Percentiles rank a stretch among this genome's conserved stretches.
These are phyloP conservation scores for Ceratitis capitata DNA, from an alignment of 1,140 invertebrate species.

Conservation along the genomic window DNA sequence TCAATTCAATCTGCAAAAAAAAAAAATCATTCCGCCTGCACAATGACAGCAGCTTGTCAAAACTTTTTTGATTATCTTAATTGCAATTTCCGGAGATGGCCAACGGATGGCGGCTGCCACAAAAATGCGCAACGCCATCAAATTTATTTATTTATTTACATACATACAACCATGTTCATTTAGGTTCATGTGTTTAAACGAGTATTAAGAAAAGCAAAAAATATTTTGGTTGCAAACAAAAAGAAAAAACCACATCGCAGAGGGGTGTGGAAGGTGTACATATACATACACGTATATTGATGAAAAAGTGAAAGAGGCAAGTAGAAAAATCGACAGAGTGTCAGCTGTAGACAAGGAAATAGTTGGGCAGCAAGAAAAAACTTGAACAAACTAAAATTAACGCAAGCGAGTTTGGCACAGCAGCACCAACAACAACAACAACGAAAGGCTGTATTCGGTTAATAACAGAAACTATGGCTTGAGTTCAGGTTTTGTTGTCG, in stretches of 20 bases:
- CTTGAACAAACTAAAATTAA: not conserved
- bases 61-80: slow-evolving; percentile 38
- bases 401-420: not conserved
- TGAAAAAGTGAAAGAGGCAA: not conserved
- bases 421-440: not conserved
- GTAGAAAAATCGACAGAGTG: not conserved
- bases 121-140: not conserved
- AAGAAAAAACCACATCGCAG: not conserved
- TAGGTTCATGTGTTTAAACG: not conserved
- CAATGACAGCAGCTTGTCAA: slow-evolving; percentile 27
- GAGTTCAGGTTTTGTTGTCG: no score
- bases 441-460: not conserved
- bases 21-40: not conserved
- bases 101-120: not conserved
- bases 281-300: not conserved
- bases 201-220: not conserved
- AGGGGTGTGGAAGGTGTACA: not conserved
- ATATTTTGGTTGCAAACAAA: not conserved
- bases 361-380: not conserved
- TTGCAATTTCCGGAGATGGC: slow-evolving; percentile 27
- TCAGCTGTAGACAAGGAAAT: not conserved
- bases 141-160: not conserved
- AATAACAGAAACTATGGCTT: not conserved
- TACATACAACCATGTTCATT: not conserved
- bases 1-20: not conserved